phyloP scores from a whole-genome alignment of 2,113 vertebrate genomes.

The Sebastes schlegelii region DNA sequence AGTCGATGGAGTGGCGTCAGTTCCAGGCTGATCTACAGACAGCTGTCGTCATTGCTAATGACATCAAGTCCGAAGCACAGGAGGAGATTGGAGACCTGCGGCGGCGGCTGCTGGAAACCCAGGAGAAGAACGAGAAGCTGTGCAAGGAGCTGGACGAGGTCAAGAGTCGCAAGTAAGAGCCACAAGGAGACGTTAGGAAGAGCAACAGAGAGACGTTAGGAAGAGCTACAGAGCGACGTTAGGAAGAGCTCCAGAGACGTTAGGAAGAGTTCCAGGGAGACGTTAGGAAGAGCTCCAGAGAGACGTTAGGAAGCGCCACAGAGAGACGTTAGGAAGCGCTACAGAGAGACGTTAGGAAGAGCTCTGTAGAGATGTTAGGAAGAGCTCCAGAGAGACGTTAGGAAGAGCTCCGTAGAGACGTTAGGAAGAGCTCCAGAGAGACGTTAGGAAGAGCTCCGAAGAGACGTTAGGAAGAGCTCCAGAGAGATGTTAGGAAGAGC shows the following conservation, averaged over 20 bases:
- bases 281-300: no score
- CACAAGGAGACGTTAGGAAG: background rate
- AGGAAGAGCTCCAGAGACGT: background rate
- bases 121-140: slow-evolving; percentile 95
- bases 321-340: no score
- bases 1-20: slow-evolving; percentile 97
- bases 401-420: background rate
- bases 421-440: slow-evolving; percentile 1
- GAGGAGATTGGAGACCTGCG: slow-evolving; percentile 96
- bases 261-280: no score
- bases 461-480: background rate
- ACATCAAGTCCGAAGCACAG: slow-evolving; percentile 97
- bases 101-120: slow-evolving; percentile 90
- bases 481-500: background rate
- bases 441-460: background rate
- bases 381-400: background rate
- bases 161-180: slow-evolving; percentile 93
- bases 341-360: no score
- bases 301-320: no score
- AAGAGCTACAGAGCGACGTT: background rate
- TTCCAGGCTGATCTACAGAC: slow-evolving; percentile 98
- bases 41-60: slow-evolving; percentile 96
- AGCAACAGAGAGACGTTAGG: background rate
- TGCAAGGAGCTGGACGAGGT: slow-evolving; percentile 94
- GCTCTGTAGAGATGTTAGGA: no score